Evolutionary conservation across 2,113 vertebrate genomes (phyloP).

Genomic region (Larimichthys crocea): DNA sequence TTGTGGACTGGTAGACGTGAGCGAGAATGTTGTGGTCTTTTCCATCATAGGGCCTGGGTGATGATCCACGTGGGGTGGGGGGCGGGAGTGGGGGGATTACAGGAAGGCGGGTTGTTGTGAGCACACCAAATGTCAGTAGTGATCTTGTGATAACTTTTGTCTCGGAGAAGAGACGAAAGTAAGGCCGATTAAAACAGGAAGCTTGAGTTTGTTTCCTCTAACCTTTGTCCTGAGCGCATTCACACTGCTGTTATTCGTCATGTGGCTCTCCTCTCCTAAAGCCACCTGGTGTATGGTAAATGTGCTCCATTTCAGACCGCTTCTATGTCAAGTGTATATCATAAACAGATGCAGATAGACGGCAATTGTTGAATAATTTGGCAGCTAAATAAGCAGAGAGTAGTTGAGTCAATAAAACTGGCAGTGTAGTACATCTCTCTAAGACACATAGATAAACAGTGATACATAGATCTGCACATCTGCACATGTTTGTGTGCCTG

Average conservation of each 20-base stretch:
- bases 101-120: neutral
- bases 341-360: conserved; percentile 74
- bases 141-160: conserved; percentile 1
- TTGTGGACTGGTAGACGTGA: conserved; percentile 14
- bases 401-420: conserved; percentile 67
- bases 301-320: conserved; percentile 62
- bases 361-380: conserved; percentile 67
- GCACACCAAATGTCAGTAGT: neutral
- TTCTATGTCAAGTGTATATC: conserved; percentile 61
- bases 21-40: conserved; percentile 10
- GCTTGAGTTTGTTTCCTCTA: neutral
- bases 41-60: conserved; percentile 6
- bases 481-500: neutral
- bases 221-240: conserved; percentile 40
- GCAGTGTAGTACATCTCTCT: conserved; percentile 9
- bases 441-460: conserved; percentile 33
- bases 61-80: neutral
- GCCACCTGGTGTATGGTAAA: conserved; percentile 69
- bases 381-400: conserved; percentile 68
- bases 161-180: neutral
- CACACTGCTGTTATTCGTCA: conserved; percentile 13
- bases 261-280: conserved; percentile 32
- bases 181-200: neutral
- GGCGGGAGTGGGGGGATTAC: neutral
- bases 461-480: neutral